phyloP scores from a whole-genome alignment of 2,888 invertebrate species.

The Coleophora flavipennella region DNA sequence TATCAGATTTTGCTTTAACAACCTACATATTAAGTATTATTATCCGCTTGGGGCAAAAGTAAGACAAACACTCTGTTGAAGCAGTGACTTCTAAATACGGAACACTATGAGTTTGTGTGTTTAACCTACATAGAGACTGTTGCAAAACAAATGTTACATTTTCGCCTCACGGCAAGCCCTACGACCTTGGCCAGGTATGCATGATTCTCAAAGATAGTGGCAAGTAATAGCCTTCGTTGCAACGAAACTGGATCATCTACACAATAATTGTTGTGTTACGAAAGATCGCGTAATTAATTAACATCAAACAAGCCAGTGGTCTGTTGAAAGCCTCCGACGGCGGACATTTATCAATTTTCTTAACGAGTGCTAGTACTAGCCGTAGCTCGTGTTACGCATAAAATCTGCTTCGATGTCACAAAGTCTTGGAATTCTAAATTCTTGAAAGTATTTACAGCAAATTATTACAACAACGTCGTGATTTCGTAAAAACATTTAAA shows the following conservation, averaged over 20 bases:
- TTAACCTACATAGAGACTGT: no score
- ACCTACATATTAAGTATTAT: no score
- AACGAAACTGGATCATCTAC: conserved; percentile 4
- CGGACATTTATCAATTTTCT: conserved; percentile 22
- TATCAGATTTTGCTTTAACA: no score
- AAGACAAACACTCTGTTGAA: no score
- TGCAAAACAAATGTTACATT: neutral
- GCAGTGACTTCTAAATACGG: no score
- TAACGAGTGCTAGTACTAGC: neutral
- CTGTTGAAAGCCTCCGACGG: conserved; percentile 23
- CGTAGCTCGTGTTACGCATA: neutral
- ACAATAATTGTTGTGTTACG: conserved; percentile 4
- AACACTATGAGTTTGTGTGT: no score
- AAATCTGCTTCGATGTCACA: neutral
- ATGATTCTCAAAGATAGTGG: no score
- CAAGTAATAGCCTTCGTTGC: no score
- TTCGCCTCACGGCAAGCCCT: neutral
- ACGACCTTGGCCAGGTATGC: neutral
- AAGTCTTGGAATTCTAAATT: neutral
- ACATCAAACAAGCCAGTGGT: conserved; percentile 1
- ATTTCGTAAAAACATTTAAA: no score
- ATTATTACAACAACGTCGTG: no score
- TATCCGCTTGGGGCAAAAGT: no score
- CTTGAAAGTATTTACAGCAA: no score
- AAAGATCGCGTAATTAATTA: conserved; percentile 9